Conservation (phyloP, 2,113 vertebrate genomes). For the Callipepla squamata region DNA sequence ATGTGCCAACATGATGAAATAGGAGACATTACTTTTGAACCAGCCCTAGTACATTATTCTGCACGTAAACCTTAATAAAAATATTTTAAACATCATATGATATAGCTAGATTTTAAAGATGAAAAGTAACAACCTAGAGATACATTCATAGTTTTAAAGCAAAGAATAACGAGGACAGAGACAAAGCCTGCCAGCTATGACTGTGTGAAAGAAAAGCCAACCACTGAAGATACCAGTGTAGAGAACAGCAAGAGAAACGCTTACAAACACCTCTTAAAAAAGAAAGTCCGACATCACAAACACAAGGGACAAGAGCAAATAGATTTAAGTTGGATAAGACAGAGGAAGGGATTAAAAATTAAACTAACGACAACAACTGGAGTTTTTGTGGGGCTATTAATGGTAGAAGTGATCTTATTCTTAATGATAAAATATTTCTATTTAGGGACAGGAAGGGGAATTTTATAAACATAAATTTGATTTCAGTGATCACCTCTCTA, state of each 20-base stretch:
- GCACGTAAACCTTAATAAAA: not conserved
- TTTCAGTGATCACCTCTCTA: not conserved
- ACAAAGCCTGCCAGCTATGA: not conserved
- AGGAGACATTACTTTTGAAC: no score
- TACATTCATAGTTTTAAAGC: not conserved
- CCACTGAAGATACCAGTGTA: not conserved
- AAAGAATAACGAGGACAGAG: conserved; percentile 10
- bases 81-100: not conserved
- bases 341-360: not conserved
- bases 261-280: not conserved
- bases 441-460: not conserved
- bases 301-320: not conserved
- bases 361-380: not conserved
- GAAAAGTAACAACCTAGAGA: not conserved
- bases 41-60: not conserved
- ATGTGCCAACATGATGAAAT: no score
- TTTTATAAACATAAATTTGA: not conserved
- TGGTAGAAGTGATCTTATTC: not conserved
- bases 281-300: not conserved
- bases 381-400: not conserved
- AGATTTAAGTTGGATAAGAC: not conserved
- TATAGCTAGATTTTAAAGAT: not conserved
- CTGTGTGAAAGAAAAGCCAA: not conserved
- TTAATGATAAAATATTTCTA: not conserved
- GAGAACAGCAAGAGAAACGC: not conserved